Evolutionary conservation across 2,113 vertebrate species (phyloP).

Genomic region (Microtus pennsylvanicus): DNA sequence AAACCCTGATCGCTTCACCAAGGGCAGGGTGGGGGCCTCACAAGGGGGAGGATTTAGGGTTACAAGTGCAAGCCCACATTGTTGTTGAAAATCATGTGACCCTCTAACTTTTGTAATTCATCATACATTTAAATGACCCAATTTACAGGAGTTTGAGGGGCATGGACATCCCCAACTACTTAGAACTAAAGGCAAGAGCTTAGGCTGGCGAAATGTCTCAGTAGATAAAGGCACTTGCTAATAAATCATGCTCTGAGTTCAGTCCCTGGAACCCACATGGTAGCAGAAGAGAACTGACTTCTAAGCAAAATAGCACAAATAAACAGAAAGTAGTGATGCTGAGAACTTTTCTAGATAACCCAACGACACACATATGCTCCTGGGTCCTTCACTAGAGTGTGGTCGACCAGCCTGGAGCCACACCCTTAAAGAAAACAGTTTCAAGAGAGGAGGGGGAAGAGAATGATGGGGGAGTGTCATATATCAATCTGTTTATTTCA

Average conservation of each 20-base stretch:
- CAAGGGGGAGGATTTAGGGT: neutral
- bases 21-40: neutral
- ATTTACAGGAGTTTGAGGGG: neutral
- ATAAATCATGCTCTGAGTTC: neutral
- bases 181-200: neutral
- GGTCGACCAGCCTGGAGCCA: neutral
- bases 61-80: neutral
- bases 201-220: neutral
- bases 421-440: neutral
- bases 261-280: neutral
- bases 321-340: neutral
- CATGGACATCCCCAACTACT: neutral
- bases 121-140: neutral
- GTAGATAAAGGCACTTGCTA: neutral
- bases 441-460: neutral
- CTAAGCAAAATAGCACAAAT: neutral
- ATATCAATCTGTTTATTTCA: too few species aligned
- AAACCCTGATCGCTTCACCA: neutral
- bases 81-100: too few species aligned
- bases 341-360: neutral
- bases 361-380: neutral
- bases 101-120: neutral
- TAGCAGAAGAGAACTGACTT: neutral
- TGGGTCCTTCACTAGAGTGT: neutral
- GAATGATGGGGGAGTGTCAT: too few species aligned